These are phyloP conservation scores for Caenorhabditis briggsae DNA, from an alignment of 1,140 invertebrate species.

Conservation along the genomic window DNA sequence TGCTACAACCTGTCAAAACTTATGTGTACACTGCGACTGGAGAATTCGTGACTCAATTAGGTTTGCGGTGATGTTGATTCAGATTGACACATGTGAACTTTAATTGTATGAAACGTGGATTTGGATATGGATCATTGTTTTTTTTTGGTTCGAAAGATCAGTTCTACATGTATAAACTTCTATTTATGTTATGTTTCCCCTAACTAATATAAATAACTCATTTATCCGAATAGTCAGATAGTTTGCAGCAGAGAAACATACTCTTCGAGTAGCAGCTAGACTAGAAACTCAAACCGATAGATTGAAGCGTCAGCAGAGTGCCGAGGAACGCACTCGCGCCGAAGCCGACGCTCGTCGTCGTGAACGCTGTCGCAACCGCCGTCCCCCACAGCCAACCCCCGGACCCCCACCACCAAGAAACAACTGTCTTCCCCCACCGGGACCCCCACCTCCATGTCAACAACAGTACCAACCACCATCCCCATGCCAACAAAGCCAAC, in stretches of 20 bases:
- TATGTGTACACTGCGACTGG: slow-evolving; percentile 63
- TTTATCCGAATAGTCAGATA: slow-evolving; percentile 37
- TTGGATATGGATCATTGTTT: slow-evolving; percentile 12
- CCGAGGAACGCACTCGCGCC: slow-evolving; percentile 29
- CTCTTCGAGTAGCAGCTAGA: slow-evolving; percentile 58
- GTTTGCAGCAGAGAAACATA: slow-evolving; percentile 48
- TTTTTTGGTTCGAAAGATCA: background rate
- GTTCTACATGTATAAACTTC: background rate
- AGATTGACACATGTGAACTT: background rate
- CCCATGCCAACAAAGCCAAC: slow-evolving; percentile 32
- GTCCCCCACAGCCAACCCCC: slow-evolving; percentile 40
- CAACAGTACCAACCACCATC: background rate
- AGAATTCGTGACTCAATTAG: slow-evolving; percentile 57
- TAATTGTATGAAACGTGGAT: background rate
- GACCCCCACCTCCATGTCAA: slow-evolving; percentile 34
- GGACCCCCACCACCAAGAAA: slow-evolving; percentile 51
- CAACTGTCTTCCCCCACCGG: slow-evolving; percentile 35
- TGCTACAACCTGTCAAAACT: slow-evolving; percentile 59
- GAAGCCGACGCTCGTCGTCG: slow-evolving; percentile 51
- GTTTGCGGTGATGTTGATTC: slow-evolving; percentile 40
- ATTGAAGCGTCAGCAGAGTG: slow-evolving; percentile 26
- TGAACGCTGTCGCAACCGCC: slow-evolving; percentile 18
- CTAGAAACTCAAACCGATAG: slow-evolving; percentile 53
- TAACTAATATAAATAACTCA: slow-evolving; percentile 11
- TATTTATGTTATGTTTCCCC: background rate